phyloP scores from a whole-genome alignment of 2,888 invertebrate genomes.

The Ctenicera cuprea region DNA sequence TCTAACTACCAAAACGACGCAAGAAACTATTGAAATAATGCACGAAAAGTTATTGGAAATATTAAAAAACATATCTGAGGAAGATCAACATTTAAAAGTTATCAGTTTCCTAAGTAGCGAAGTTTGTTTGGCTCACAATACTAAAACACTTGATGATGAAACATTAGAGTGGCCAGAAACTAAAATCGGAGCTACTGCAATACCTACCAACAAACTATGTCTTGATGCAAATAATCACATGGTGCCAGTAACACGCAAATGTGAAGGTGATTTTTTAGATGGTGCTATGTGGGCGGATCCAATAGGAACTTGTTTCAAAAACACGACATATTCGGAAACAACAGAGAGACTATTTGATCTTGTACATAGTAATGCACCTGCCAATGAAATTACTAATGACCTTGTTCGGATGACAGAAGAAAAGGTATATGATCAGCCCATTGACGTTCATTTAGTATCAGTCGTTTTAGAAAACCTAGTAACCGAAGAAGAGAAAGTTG shows the following conservation, averaged over 20 bases:
- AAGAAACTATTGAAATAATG: neutral
- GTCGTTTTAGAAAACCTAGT: conserved; percentile 9
- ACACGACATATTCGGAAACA: conserved; percentile 25
- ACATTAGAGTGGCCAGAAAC: conserved; percentile 71
- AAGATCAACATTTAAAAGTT: neutral
- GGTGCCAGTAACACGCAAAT: conserved; percentile 75
- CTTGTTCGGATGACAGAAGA: conserved; percentile 31
- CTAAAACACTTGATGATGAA: conserved; percentile 27
- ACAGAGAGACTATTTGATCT: conserved; percentile 37
- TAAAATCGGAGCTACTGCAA: conserved; percentile 72
- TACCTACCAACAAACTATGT: conserved; percentile 69
- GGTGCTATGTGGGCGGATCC: conserved; percentile 75
- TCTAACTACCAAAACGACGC: conserved; percentile 25
- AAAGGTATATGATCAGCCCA: neutral
- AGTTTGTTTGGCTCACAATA: conserved; percentile 44
- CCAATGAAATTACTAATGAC: conserved; percentile 21
- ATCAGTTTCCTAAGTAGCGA: conserved; percentile 33
- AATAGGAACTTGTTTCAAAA: conserved; percentile 28
- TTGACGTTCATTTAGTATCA: conserved; percentile 38
- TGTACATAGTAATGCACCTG: conserved; percentile 27
- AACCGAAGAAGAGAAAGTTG: conserved; percentile 9
- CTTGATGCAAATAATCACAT: conserved; percentile 76
- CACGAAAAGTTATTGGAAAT: neutral
- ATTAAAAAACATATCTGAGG: neutral
- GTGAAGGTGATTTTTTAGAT: conserved; percentile 74